Base-by-base conservation (phyloP, 2,797 vertebrate species). In the Microtus agrestis region DNA sequence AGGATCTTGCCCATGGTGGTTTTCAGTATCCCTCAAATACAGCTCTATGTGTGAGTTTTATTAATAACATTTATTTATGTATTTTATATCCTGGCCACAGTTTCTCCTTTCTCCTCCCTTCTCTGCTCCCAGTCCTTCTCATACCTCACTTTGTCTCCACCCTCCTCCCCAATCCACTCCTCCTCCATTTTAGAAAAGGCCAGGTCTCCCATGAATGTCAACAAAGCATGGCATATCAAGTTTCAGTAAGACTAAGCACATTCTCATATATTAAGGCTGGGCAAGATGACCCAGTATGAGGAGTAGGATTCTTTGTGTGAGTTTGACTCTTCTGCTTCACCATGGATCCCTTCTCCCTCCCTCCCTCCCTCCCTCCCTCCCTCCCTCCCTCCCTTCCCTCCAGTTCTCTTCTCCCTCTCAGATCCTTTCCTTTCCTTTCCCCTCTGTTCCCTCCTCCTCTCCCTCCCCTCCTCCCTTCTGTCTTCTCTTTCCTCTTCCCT, bases 11-110 rank as follows among this genome's bases (percentile, higher is more conserved):
- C 23, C 43, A 37, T 84, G 91, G 34, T 5, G n/a, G 77, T 94
- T 92, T 74, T 87, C 46, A 93, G 2, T 87, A 31, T 78, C 9
- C 6, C n/a, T 27, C 56, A 85, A 95, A 56, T 91, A 37, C 84
- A 95, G 34, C 12, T 61, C 13, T 27, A 40, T 34, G 10, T 46
- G 89, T 37, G 37, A 65, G 19, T 10, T 71, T 37, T 71, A 10
- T 71, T 8, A 21, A 71, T 71, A 37, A 40, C 37, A 71, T 71
- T 73, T 40, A 21, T 73, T 73, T 73, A 40, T 73, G 34, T 73
- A 5, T 73, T 25, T 40, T 25, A 40, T 23, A 12, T 73, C 71
- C 37, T 73, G 71, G 37, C 21, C 71, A 73, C n/a, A 25, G 37
- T 73, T 73, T 40, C 71, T 25, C 4, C 9, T 73, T 73, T 40